Percentiles rank a stretch among this genome's conserved stretches.
Evolutionary conservation across 30 jellyfish, hydroid and myxozoan species (phyloP).

Genomic region (Hydractinia symbiolongicarpus): DNA sequence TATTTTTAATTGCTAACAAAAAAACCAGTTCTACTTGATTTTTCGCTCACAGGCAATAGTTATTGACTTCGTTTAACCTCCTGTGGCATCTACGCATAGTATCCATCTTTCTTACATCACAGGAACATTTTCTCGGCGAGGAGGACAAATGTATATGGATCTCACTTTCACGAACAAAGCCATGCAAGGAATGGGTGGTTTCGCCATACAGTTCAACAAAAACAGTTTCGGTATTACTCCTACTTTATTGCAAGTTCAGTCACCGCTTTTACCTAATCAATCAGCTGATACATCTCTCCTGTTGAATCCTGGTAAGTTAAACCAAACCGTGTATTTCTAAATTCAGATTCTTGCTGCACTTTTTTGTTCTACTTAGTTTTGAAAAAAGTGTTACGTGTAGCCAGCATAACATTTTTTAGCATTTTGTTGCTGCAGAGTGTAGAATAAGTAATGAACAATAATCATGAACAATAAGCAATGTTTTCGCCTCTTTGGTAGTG

Average conservation of each 20-base stretch:
- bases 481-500: too few relatives aligned
- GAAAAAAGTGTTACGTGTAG: neutral
- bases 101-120: neutral
- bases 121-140: slow-evolving; percentile 93
- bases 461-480: too few relatives aligned
- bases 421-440: too few relatives aligned
- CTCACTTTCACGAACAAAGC: slow-evolving; percentile 80
- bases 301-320: slow-evolving; percentile 49
- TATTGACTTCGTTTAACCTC: neutral
- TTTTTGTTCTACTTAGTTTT: neutral
- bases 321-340: too few relatives aligned
- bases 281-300: slow-evolving; percentile 74
- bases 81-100: neutral
- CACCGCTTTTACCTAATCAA: slow-evolving; percentile 84
- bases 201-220: slow-evolving; percentile 86
- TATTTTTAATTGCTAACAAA: too few relatives aligned
- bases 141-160: slow-evolving; percentile 76
- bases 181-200: slow-evolving; percentile 88
- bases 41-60: neutral
- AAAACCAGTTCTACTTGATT: too few relatives aligned
- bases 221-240: slow-evolving; percentile 93
- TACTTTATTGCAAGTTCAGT: slow-evolving; percentile 56
- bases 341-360: too few relatives aligned
- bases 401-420: too few relatives aligned
- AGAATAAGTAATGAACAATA: too few relatives aligned